A percentile compares a stretch with the other conserved stretches of the same genome.
Evolutionary conservation across 2,888 invertebrate species (phyloP).

Genomic region (Creontiades dilutus): DNA sequence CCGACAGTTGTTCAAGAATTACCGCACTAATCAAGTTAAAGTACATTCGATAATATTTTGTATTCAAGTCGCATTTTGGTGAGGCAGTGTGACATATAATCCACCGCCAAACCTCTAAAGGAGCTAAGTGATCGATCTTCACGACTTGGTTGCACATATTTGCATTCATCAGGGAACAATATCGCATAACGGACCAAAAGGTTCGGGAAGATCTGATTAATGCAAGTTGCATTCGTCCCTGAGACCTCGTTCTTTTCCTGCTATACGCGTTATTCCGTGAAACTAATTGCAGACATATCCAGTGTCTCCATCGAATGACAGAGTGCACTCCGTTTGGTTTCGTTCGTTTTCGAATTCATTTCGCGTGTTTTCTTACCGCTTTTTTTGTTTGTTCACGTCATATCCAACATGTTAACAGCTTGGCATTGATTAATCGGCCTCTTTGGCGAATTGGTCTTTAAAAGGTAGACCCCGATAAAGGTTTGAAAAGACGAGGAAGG

Average conservation of each 20-base stretch:
- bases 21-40: no score
- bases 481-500: slow-evolving; percentile 9
- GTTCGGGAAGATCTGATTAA: neutral
- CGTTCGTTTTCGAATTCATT: neutral
- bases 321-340: neutral
- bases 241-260: neutral
- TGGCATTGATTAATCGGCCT: slow-evolving; percentile 31
- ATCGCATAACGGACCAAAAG: neutral
- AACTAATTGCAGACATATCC: neutral
- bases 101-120: no score
- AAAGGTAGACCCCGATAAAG: slow-evolving; percentile 21
- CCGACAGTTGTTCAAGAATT: no score
- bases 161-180: neutral
- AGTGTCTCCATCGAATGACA: neutral
- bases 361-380: neutral
- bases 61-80: no score
- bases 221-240: neutral
- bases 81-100: no score
- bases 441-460: slow-evolving; percentile 23
- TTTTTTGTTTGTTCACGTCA: neutral
- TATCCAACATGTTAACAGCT: slow-evolving; percentile 10
- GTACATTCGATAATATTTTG: no score
- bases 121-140: neutral
- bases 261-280: neutral
- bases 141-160: neutral